These are phyloP conservation scores for Lagenorhynchus albirostris DNA, from an alignment of 2,113 vertebrate species.

Conservation along the genomic window DNA sequence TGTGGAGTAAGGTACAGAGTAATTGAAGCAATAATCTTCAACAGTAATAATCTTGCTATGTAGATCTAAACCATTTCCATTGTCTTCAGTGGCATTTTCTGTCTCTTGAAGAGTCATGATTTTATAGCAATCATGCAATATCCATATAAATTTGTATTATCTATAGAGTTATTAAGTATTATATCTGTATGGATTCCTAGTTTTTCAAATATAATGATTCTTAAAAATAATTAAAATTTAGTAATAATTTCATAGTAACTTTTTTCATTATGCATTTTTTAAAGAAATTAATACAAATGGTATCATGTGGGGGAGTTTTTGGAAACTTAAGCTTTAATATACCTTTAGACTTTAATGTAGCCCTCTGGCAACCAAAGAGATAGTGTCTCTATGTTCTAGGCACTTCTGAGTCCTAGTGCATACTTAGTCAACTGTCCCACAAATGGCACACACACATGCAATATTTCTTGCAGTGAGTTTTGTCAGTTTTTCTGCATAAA, in stretches of 20 bases:
- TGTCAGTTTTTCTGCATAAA: not conserved
- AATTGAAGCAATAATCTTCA: not conserved
- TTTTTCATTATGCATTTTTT: not conserved
- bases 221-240: not conserved
- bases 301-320: not conserved
- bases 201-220: not conserved
- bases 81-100: not conserved
- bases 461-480: not conserved
- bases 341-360: not conserved
- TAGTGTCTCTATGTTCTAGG: not conserved
- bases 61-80: not conserved
- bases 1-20: not conserved
- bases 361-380: not conserved
- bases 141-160: not conserved
- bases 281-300: not conserved
- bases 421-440: not conserved
- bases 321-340: not conserved
- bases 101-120: not conserved
- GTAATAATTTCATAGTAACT: not conserved
- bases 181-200: not conserved
- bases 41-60: not conserved
- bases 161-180: not conserved
- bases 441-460: not conserved
- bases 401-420: not conserved
- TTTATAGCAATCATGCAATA: not conserved